These are phyloP conservation scores for Plotosus lineatus DNA, from an alignment of 2,113 vertebrate species.

Conservation along the genomic window DNA sequence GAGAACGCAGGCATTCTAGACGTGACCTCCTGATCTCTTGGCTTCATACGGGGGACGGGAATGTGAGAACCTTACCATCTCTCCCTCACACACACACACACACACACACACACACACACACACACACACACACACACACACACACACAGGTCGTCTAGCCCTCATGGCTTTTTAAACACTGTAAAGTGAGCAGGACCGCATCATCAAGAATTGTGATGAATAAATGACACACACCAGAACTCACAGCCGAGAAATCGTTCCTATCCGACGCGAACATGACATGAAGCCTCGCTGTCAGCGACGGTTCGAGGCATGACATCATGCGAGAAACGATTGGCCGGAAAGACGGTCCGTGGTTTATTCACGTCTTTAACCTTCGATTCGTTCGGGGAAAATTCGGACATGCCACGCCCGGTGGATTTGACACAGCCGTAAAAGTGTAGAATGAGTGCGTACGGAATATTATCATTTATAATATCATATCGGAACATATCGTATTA, in stretches of 20 bases:
- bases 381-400: background rate
- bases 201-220: background rate
- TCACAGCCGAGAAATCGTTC: too few species aligned
- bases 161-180: background rate
- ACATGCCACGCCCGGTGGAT: background rate
- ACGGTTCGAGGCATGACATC: background rate
- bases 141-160: background rate
- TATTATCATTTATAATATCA: too few species aligned
- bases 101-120: conserved; percentile 1
- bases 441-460: too few species aligned
- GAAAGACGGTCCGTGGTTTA: background rate
- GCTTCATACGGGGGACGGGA: background rate
- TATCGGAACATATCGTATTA: background rate
- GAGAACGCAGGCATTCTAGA: background rate
- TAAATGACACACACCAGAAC: too few species aligned
- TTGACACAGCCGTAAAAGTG: too few species aligned
- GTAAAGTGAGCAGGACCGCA: background rate
- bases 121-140: background rate
- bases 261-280: background rate
- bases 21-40: background rate
- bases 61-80: background rate
- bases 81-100: background rate
- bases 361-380: background rate
- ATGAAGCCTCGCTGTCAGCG: background rate
- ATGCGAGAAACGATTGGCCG: background rate